A percentile compares a stretch with the other conserved stretches of the same genome.
phyloP scores from a whole-genome alignment of 2,797 vertebrate species.

The Chromis chromis region DNA sequence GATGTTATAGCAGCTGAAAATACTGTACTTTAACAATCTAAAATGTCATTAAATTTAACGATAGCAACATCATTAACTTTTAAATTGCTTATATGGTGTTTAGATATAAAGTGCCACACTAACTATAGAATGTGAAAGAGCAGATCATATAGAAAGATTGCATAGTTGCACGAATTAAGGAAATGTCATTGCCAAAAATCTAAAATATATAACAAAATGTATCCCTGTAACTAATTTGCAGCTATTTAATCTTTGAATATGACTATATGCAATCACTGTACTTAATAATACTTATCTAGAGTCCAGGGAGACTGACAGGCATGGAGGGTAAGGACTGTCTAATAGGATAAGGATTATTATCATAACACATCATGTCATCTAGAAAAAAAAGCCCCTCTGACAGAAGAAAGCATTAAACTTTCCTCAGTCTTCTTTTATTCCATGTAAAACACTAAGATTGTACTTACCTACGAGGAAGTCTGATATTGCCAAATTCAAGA shows the following conservation, averaged over 20 bases:
- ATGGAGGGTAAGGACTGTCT: background rate
- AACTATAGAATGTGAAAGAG: background rate
- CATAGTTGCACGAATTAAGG: too few relatives aligned
- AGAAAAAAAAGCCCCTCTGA: too few relatives aligned
- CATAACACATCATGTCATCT: too few relatives aligned
- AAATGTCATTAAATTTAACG: background rate
- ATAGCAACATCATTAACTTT: background rate
- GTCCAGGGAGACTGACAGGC: background rate
- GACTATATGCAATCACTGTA: too few relatives aligned
- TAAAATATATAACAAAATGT: background rate
- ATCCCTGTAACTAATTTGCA: background rate
- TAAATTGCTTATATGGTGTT: background rate
- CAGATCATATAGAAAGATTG: background rate
- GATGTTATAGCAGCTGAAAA: background rate
- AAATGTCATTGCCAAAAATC: background rate
- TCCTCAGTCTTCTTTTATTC: background rate
- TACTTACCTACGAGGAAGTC: slow-evolving; percentile 91
- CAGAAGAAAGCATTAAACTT: background rate
- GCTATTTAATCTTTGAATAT: too few relatives aligned
- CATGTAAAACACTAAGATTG: background rate
- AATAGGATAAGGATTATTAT: too few relatives aligned
- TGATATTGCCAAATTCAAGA: slow-evolving; percentile 92
- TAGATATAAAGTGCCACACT: background rate
- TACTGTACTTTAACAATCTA: background rate
- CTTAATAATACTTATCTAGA: background rate